Base-by-base conservation (phyloP, 1,140 invertebrate genomes). In the Pinna nobilis region DNA sequence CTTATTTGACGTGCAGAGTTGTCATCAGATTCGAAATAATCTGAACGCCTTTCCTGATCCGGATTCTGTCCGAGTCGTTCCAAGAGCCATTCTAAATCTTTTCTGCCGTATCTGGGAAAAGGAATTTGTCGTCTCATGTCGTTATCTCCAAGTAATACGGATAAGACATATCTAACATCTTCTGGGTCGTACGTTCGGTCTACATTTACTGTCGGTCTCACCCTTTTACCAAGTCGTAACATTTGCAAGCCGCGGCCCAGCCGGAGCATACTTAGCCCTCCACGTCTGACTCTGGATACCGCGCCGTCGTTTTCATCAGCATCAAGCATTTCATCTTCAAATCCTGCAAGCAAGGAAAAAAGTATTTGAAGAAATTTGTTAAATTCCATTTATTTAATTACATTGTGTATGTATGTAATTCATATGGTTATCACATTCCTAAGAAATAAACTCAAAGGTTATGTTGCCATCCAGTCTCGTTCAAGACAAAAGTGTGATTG, bases 181-280 rank as follows among this genome's bases (percentile, higher is more conserved):
- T 33, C 39, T 25, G 59, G 13, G 13, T 63, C 59, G 37, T 25
- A 37, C 35, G 70, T 69, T 23, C 74, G 60, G 5, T 75, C 76
- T 25, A 78, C 61, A 41, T 74, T 41, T 0, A 75, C 51, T 76
- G 80, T 80, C 0, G 76, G 78, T 44, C 76, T 76, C 1, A 65
- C 71, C 50, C 81, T 55, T 66, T 82, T 82, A 3, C 81, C 81
- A 30, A 82, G 57, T 30, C 83, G 59, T 11, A 84, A 68, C 83
- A 84, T 84, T 66, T 84, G 83, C 15, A 84, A 61, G 0, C 83
- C 83, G 20, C 83, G 74, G n/a, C 83, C 83, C 23, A 84, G 64
- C 37, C 83, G 41, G 44, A 83, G 68, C 83, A 84, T 84, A 66
- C 77, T 84, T n/a, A 81, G 65, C 11, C 81, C 82, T 9, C 76